These are phyloP conservation scores for Callocephalon fimbriatum DNA, from an alignment of 2,113 vertebrate species.

Conservation along the genomic window DNA sequence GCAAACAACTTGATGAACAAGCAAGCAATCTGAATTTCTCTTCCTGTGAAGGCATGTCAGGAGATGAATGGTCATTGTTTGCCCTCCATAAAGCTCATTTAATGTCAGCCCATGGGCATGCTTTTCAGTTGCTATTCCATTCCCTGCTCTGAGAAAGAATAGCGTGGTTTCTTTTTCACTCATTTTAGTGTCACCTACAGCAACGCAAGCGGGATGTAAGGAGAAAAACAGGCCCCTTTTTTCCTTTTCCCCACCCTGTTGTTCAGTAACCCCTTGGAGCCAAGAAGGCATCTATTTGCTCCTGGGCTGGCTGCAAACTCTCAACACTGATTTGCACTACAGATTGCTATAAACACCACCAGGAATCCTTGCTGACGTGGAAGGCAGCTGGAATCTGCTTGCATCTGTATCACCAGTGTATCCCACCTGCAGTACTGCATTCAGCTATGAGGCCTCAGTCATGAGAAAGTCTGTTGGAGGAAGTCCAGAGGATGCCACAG, in stretches of 20 bases:
- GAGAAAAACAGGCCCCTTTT: background rate
- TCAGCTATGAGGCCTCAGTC: accelerated
- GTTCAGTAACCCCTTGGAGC: background rate
- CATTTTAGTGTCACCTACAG: background rate
- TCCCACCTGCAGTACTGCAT: background rate
- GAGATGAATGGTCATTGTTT: background rate
- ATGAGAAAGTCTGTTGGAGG: accelerated
- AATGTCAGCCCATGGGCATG: background rate
- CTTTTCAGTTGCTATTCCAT: background rate
- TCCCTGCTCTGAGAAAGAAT: background rate
- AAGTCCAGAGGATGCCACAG: background rate
- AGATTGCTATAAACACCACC: background rate
- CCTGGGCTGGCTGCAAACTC: background rate
- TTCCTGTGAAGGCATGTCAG: background rate
- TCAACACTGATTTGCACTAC: background rate
- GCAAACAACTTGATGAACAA: background rate
- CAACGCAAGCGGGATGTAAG: background rate
- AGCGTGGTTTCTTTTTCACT: background rate
- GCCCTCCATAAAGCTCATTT: background rate
- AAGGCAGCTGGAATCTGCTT: background rate
- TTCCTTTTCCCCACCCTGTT: accelerated
- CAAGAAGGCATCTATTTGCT: background rate
- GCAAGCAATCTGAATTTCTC: background rate
- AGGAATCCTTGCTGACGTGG: background rate
- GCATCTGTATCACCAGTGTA: background rate